Evolutionary conservation across 2,797 vertebrate species (phyloP), one percentile per base, ranked within the genome.

Genomic region (Centroberyx gerrardi): DNA sequence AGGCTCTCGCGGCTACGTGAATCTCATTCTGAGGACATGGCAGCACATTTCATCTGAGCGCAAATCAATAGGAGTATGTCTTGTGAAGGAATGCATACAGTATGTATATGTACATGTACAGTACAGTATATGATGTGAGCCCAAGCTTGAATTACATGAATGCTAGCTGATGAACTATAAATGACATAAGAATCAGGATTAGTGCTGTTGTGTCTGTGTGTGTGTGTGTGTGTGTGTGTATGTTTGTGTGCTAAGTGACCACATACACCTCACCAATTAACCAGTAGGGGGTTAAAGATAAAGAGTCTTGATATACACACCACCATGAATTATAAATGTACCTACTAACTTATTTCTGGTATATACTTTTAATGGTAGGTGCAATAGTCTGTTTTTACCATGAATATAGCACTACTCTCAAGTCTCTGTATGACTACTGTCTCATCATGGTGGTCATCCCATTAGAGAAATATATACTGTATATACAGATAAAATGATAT

Each of bases 21-120:
- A 90, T 92, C 89, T 93, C 90, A 90, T 92, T 88, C 87, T 83
- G 81, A 91, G 88, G 87, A 91, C 84, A 83, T 71, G 86, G 86
- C 81, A 86, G 84, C 89, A 86, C 87, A 86, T 92, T 92, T 90
- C 85, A 90, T 89, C 82, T 58, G 77, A 89, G 78, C 63, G 78
- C 53, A 80, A 80, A 89, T 92, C 86, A 65, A 92, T 91, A 71
- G 27, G 72, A 42, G 62, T 66, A 38, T 36, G 78, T 82, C 77
- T 85, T 86, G 70, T 62, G 56, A 68, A 81, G 64, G 78, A 86
- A 89, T 68, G 62, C 59, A 81, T 87, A 79, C 52, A 60, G 33
- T 40, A 44, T 14, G 54, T 68, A 31, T 31, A 64, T 36, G 8
- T 68, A 42, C 55, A 52, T 29, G 55, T 38, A 54, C 40, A 42